A percentile compares a stretch with the other conserved stretches of the same genome.
These are phyloP conservation scores for Entomyzon cyanotis DNA, from an alignment of 2,113 vertebrate genomes.

Conservation along the genomic window DNA sequence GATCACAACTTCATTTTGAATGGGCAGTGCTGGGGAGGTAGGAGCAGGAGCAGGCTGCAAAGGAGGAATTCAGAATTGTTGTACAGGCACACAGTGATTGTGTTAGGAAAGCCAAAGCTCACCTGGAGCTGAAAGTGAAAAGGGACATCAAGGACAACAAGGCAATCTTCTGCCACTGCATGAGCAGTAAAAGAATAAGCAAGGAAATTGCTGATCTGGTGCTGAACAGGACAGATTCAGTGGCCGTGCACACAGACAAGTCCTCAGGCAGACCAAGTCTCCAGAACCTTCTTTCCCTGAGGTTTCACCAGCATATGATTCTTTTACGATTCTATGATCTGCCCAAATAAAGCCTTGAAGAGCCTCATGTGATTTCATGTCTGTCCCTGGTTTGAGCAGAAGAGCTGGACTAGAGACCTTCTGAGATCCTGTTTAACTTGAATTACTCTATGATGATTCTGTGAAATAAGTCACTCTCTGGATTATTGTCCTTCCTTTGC, in stretches of 20 bases:
- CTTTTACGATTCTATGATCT: background rate
- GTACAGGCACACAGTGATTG: background rate
- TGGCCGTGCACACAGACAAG: background rate
- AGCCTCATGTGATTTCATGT: background rate
- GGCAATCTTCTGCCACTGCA: background rate
- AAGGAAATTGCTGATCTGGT: background rate
- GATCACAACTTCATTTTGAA: background rate
- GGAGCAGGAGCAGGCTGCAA: background rate
- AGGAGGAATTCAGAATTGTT: background rate
- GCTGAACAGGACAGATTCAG: background rate
- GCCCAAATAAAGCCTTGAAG: background rate
- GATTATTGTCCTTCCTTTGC: background rate
- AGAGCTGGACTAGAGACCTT: background rate
- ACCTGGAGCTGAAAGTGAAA: background rate
- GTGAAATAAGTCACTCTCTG: background rate
- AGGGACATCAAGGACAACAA: background rate
- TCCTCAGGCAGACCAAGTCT: background rate
- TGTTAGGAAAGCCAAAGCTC: background rate
- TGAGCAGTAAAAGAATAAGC: background rate
- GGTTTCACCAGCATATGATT: background rate
- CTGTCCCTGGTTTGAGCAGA: background rate
- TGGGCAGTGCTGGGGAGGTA: background rate
- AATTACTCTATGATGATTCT: background rate
- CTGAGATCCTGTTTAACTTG: background rate
- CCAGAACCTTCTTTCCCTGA: background rate